These are phyloP conservation scores for Tachysurus fulvidraco DNA, from an alignment of 2,113 vertebrate species.

Conservation along the genomic window DNA sequence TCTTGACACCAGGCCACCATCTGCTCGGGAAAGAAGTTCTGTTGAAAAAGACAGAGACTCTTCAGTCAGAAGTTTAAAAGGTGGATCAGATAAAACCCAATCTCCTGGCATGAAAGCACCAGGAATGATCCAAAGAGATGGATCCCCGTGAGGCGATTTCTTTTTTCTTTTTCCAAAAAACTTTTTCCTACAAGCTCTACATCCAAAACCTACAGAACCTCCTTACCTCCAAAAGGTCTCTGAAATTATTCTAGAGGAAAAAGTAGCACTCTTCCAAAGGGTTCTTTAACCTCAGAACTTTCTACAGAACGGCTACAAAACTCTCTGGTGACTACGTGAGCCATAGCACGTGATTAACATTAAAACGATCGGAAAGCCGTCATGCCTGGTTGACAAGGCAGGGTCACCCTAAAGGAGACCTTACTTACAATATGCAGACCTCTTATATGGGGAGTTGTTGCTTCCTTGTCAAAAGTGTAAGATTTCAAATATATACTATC, in stretches of 20 bases:
- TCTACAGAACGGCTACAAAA: not conserved
- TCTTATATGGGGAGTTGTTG: not conserved
- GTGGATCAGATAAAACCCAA: not conserved
- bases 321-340: not conserved
- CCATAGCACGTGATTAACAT: not conserved
- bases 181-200: not conserved
- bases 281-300: not conserved
- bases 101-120: not conserved
- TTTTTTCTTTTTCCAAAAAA: not conserved
- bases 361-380: not conserved
- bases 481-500: not conserved
- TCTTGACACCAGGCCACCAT: conserved; percentile 98
- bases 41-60: conserved; percentile 9
- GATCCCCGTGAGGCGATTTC: not conserved
- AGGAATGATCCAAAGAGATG: not conserved
- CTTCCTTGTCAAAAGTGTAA: not conserved
- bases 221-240: not conserved
- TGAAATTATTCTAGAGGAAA: not conserved
- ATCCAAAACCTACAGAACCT: not conserved
- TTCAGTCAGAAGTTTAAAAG: not conserved
- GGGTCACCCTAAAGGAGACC: too few relatives aligned
- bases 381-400: not conserved
- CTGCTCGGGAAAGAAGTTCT: conserved; percentile 98
- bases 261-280: not conserved
- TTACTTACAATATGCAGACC: too few relatives aligned